phyloP scores from a whole-genome alignment of 2,113 vertebrate species.

The Orthonyx spaldingii region DNA sequence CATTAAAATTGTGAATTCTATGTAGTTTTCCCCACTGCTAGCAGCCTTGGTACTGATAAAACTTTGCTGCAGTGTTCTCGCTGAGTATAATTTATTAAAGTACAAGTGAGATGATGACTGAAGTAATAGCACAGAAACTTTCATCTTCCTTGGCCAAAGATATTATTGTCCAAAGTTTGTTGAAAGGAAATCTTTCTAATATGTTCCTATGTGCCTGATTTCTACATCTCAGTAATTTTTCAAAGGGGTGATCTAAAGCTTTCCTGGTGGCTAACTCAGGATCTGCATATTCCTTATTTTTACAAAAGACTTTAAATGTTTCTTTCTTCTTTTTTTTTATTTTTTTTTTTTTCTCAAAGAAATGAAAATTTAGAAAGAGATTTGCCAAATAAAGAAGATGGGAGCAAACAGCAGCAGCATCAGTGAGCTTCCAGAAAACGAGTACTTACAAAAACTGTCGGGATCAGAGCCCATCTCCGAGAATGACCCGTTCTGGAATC shows the following conservation, averaged over 20 bases:
- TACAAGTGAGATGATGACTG: background rate
- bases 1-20: background rate
- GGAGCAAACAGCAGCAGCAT: conserved; percentile 94
- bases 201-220: fast-evolving
- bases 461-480: conserved; percentile 88
- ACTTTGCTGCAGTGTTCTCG: background rate
- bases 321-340: background rate
- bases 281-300: background rate
- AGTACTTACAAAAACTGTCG: conserved; percentile 86
- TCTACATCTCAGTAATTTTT: background rate
- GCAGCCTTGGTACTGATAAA: background rate
- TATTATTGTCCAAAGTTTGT: background rate
- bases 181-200: background rate
- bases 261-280: background rate
- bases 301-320: background rate
- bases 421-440: conserved; percentile 87
- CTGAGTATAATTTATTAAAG: background rate
- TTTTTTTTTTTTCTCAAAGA: conserved; percentile 1
- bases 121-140: background rate
- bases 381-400: conserved; percentile 73
- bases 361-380: conserved; percentile 70
- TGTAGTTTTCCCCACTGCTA: background rate
- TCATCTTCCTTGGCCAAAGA: background rate
- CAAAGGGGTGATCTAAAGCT: background rate
- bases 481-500: conserved; percentile 98